phyloP scores from a whole-genome alignment of 2,113 vertebrate species.

The Grus americana region DNA sequence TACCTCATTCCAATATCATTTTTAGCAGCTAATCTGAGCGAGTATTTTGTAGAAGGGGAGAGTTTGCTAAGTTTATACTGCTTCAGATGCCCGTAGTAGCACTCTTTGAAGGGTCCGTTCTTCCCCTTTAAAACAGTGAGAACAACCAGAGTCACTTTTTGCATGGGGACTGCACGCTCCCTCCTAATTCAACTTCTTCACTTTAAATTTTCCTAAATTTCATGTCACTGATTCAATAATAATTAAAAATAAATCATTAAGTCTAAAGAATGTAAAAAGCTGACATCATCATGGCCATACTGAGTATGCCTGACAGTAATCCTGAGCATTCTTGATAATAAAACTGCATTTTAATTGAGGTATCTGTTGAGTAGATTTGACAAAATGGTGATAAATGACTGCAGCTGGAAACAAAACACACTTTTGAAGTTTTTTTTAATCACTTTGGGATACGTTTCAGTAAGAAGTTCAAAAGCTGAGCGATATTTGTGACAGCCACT shows the following conservation, averaged over 20 bases:
- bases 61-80: conserved; percentile 80
- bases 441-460: neutral
- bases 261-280: neutral
- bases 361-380: neutral
- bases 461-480: neutral
- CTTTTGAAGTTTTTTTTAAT: neutral
- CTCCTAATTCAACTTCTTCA: neutral
- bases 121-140: conserved; percentile 67
- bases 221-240: neutral
- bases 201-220: neutral
- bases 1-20: conserved; percentile 83
- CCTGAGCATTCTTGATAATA: neutral
- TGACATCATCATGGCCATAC: fast-evolving
- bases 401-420: neutral
- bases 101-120: conserved; percentile 76
- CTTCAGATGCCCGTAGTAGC: conserved; percentile 80
- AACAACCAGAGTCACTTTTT: neutral
- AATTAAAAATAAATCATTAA: neutral
- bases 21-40: conserved; percentile 82
- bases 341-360: neutral
- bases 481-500: neutral
- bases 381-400: neutral
- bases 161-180: too few species aligned
- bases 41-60: conserved; percentile 77
- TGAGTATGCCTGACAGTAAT: neutral